Base-by-base conservation (phyloP, 2,113 vertebrate genomes). In the Struthio camelus region DNA sequence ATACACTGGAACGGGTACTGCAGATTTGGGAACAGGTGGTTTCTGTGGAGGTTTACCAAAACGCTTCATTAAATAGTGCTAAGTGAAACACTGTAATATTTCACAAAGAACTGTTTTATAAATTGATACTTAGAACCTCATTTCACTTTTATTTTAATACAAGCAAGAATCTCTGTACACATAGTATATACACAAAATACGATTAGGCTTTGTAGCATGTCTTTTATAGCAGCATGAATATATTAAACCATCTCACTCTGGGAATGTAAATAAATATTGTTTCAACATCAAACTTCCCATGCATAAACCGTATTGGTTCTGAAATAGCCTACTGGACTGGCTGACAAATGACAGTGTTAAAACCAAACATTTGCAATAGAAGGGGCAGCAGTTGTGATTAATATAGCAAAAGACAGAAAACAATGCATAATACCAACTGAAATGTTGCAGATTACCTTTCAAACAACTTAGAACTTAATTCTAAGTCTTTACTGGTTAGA, bases 161-260 rank as follows among this genome's bases (percentile, higher is more conserved):
- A 97, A 95, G 84, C 96, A 96, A 96, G 89, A 95, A 62, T 95
- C 89, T 97, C 96, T 97, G 78, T 97, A 95, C 95, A 91, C 95
- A 94, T 93, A 96, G 71, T 94, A 96, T 95, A 97, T 96, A 97
- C 96, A 97, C 94, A 95, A 95, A 95, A 93, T 97, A 96, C 90
- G 83, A 92, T 90, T 92, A 95, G 94, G 95, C 86, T 96, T 97
- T 93, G 93, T 97, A 96, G 83, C 90, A 92, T 94, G 83, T 96
- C 80, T 94, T 83, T 91, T 87, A 94, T 95, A 96, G 94, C 94
- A 96, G 94, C 86, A 87, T 96, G 94, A 93, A 94, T 96, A 94
- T 93, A 96, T 91, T 92, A 93, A 89, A 95, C 87, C 87, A 93
- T 95, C 83, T 93, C 93, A 95, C 93, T 95, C 87, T 92, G 96